Evolutionary conservation across 2,113 vertebrate species (phyloP), one percentile per base, ranked within the genome.

Genomic region (Ctenodactylus gundi): DNA sequence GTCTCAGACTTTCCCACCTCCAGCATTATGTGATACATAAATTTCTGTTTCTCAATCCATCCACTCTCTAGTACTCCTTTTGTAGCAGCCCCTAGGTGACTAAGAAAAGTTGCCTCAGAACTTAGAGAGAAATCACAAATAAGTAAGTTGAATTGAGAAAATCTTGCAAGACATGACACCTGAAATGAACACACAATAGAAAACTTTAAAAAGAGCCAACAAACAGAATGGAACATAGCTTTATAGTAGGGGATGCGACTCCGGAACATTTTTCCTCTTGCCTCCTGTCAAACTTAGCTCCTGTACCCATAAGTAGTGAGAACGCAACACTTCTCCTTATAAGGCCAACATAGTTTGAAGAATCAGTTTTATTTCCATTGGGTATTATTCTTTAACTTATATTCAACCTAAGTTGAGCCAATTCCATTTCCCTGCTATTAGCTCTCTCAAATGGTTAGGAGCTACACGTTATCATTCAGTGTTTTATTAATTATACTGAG

Each of bases 401-500:
- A 53, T 65, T 87, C 65, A 75, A 44, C 36, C 29, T 88, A 88
- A 90, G 51, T 31, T 21, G 27, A 92, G 17, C 13, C 53, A 85
- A 51, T 23, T 70, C 20, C 64, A 29, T 29, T 68, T 77, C 36
- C 84, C 14, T 65, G 39, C 70, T 60, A 18, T 93, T 77, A 34
- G 68, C 7, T 89, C 14, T 51, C n/a, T 75, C 41, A 31, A 73
- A 46, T 44, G 18, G 51, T 53, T 83, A 87, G 27, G 88, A 76
- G 7, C 31, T 34, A n/a, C 25, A 49, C 10, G n/a, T 53, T 58
- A 90, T 62, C 41, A 72, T 20, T 93, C 31, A 49, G 36, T 68
- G 49, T 41, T 57, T 87, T 83, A 89, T 65, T 93, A 89, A 90
- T 39, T 62, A 77, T 64, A 67, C 44, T 85, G 18, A 85, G n/a